These are phyloP conservation scores for Hiodon tergisus DNA, from an alignment of 2,113 vertebrate species.

Conservation along the genomic window DNA sequence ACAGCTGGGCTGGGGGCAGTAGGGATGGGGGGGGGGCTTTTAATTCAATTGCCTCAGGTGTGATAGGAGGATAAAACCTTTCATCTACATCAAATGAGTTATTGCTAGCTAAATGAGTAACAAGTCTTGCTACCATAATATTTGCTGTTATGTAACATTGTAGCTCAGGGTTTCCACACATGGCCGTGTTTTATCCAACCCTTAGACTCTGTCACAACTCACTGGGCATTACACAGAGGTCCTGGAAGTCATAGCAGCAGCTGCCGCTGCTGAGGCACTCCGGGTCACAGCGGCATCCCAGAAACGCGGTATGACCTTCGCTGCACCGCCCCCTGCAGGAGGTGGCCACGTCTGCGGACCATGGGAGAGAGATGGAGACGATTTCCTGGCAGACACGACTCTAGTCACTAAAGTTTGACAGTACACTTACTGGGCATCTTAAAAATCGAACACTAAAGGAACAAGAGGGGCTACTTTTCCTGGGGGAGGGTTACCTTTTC, in stretches of 20 bases:
- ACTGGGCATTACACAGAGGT: constrained; percentile 50
- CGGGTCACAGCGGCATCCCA: constrained; percentile 51
- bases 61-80: neutral
- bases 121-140: no score
- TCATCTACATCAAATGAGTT: no score
- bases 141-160: no score
- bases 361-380: neutral
- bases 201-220: constrained; percentile 18
- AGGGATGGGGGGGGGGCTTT: no score
- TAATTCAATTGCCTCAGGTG: neutral
- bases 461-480: no score
- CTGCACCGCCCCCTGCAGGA: constrained; percentile 56
- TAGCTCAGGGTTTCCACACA: no score
- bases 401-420: no score
- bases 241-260: constrained; percentile 57
- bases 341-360: constrained; percentile 21
- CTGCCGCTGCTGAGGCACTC: constrained; percentile 33
- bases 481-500: constrained; percentile 38
- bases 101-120: no score
- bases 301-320: constrained; percentile 15
- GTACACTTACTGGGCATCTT: no score
- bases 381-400: neutral
- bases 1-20: constrained; percentile 41
- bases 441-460: neutral
- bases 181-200: no score